Evolutionary conservation across 2,113 vertebrate genomes (phyloP), one percentile per base, ranked within the genome.

Genomic region (Bufo gargarizans): DNA sequence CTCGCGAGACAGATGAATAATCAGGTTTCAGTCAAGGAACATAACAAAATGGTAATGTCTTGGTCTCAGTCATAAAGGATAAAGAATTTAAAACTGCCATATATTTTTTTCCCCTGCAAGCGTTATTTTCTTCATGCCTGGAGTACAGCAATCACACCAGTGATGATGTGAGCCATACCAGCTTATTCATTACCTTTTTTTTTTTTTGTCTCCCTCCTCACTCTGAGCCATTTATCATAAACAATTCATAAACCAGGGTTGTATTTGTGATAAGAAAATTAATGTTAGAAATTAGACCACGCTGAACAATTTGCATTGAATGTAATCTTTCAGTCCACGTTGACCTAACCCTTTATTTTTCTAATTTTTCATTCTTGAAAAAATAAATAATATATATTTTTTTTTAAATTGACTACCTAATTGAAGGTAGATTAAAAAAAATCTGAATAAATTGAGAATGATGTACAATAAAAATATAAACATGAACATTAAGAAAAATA

Each of bases 231-330:
- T 88, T 88, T 84, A 88, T 88, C 87, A 88, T 88, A 88, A 88
- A 88, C 87, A 84, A 88, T 88, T 88, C 87, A 88, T 88, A 81
- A 88, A 84, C 74, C 87, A 77, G 56, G 72, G 81, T 33, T 88
- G 81, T 88, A 78, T 78, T 33, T 12, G 87, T 56, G 72, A 78
- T 84, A 84, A 78, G 82, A 61, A 84, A 78, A 88, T 84, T 84
- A 84, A 88, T 88, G 87, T 78, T 77, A 88, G 72, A 88, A 77
- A 88, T 88, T 84, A 88, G 80, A 88, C 50, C 58, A n/a, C 58
- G 9, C 72, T 56, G 74, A 84, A 78, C 74, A 82, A 84, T 88
- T 88, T 88, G 19, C 82, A 77, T 43, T 45, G 49, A 88, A 84
- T 84, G 72, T 84, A 84, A 84, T 84, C 72, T 78, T 78, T 88